phyloP scores from a whole-genome alignment of 2,888 invertebrate species.

The Pelosia muscerda region DNA sequence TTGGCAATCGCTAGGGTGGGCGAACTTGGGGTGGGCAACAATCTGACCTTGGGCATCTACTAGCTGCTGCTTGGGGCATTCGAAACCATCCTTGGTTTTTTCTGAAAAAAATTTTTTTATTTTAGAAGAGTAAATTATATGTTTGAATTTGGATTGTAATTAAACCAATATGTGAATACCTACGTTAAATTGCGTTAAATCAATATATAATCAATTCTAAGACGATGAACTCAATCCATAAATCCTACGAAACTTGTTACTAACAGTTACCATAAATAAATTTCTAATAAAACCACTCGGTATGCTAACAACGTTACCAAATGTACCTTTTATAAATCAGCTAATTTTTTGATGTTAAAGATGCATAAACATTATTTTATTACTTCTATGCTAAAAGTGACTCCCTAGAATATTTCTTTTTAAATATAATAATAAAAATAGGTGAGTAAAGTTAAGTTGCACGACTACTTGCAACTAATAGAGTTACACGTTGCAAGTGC shows the following conservation, averaged over 20 bases:
- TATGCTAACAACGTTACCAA: background rate
- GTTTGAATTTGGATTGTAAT: background rate
- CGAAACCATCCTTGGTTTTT: slow-evolving; percentile 93
- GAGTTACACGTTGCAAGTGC: too few species aligned
- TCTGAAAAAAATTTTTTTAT: too few species aligned
- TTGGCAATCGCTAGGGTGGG: slow-evolving; percentile 95
- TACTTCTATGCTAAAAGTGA: too few species aligned
- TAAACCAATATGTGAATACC: background rate
- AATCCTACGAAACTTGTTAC: background rate
- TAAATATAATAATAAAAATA: too few species aligned
- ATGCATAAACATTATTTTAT: too few species aligned
- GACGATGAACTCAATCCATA: background rate
- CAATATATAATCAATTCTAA: background rate
- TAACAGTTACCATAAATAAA: too few species aligned
- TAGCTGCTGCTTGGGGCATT: slow-evolving; percentile 91
- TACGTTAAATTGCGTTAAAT: background rate
- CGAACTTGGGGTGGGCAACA: slow-evolving; percentile 94
- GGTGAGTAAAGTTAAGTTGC: too few species aligned
- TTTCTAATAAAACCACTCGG: background rate
- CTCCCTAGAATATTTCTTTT: too few species aligned
- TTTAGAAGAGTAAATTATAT: too few species aligned
- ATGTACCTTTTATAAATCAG: too few species aligned
- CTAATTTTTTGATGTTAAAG: background rate
- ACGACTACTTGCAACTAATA: too few species aligned
- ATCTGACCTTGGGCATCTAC: slow-evolving; percentile 90